Conservation (phyloP, 2,113 vertebrate species). For the Spea multiplicata region DNA sequence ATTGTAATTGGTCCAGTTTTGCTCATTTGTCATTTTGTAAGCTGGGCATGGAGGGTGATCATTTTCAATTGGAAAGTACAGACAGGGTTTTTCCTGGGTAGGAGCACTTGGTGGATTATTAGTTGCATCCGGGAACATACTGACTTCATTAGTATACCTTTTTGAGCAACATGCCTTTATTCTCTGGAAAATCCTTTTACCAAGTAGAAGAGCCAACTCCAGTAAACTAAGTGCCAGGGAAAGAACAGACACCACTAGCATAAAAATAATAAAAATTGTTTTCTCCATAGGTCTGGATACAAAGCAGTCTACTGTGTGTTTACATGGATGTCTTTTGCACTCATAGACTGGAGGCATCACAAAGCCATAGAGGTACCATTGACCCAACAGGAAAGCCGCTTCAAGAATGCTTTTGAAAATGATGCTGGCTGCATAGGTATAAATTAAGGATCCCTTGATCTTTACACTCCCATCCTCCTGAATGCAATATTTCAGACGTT, state of each 20-base stretch:
- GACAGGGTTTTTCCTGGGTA: constrained; percentile 58
- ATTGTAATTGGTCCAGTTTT: constrained; percentile 74
- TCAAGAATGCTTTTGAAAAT: constrained; percentile 82
- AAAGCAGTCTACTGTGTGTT: constrained; percentile 87
- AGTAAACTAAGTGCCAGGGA: constrained; percentile 85
- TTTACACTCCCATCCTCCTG: constrained; percentile 61
- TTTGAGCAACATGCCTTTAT: constrained; percentile 49
- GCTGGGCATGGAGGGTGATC: constrained; percentile 57
- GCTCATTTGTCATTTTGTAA: constrained; percentile 69
- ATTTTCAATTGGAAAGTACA: constrained; percentile 65
- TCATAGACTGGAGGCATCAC: constrained; percentile 74
- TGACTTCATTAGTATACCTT: neutral
- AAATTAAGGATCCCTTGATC: constrained; percentile 76
- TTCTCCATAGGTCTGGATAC: constrained; percentile 95
- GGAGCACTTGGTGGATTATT: neutral
- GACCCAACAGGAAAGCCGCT: constrained; percentile 80
- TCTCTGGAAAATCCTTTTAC: constrained; percentile 57
- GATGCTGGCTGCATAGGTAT: constrained; percentile 80
- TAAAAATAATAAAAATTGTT: constrained; percentile 94
- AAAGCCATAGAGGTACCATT: constrained; percentile 90
- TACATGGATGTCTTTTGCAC: constrained; percentile 79
- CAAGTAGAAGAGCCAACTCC: constrained; percentile 81
- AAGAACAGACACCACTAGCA: constrained; percentile 78
- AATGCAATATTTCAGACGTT: constrained; percentile 67
- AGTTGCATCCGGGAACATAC: constrained; percentile 31